Evolutionary conservation across 2,113 vertebrate genomes (phyloP).

Genomic region (Arizona elegans): DNA sequence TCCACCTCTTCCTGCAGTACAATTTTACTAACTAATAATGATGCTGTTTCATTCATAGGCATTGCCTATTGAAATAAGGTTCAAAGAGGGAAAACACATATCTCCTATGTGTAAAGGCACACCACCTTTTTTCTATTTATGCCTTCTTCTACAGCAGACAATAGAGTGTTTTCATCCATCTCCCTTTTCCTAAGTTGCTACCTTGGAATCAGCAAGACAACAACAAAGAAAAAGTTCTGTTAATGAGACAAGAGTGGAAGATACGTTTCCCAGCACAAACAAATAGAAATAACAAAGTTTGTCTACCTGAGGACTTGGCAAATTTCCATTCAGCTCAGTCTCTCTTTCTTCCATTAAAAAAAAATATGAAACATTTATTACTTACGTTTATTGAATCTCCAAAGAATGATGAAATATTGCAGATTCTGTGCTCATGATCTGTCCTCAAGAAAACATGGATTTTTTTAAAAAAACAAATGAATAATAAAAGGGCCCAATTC

Average conservation of each 20-base stretch:
- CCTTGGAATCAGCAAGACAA: neutral
- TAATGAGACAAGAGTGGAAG: constrained; percentile 10
- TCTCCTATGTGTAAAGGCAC: neutral
- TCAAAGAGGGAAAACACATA: neutral
- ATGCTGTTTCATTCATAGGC: neutral
- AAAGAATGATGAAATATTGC: neutral
- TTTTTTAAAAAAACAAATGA: neutral
- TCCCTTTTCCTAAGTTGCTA: neutral
- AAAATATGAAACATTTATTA: neutral
- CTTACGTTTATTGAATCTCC: neutral
- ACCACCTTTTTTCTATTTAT: neutral
- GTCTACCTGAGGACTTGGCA: neutral
- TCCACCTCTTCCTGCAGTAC: neutral
- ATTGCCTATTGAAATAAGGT: neutral
- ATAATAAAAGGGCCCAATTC: constrained; percentile 1
- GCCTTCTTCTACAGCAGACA: constrained; percentile 1
- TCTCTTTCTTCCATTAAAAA: neutral
- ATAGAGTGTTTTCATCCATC: neutral
- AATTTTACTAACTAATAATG: neutral
- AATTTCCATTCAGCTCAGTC: neutral
- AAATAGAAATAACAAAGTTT: neutral
- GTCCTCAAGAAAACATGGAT: neutral
- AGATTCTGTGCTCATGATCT: neutral
- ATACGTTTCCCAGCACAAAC: neutral
- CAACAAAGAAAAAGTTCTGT: neutral